Evolutionary conservation across 2,797 vertebrate genomes (phyloP).

Genomic region (Peromyscus nudipes): DNA sequence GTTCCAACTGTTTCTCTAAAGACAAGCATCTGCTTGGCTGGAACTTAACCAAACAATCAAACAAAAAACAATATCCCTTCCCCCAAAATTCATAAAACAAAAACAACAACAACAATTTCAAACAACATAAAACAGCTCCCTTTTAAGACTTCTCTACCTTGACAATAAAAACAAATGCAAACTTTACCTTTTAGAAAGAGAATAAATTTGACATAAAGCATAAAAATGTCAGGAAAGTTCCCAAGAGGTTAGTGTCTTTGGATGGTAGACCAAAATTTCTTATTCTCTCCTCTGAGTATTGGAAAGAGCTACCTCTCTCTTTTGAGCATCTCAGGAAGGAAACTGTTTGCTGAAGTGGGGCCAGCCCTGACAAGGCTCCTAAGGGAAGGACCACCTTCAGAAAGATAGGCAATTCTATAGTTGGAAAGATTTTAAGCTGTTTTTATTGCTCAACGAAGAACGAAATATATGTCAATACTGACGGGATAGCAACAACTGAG

Average conservation of each 20-base stretch:
- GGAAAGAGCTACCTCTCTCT: neutral
- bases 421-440: neutral
- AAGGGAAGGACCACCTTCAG: neutral
- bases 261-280: neutral
- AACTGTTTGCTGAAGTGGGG: neutral
- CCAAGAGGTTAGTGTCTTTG: neutral
- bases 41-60: neutral
- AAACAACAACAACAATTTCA: neutral
- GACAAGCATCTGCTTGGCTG: neutral
- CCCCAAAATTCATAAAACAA: neutral
- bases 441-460: slow-evolving; percentile 24
- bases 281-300: neutral
- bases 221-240: neutral
- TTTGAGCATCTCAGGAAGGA: neutral
- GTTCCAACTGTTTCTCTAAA: neutral
- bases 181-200: neutral
- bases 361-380: neutral
- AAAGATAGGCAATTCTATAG: neutral
- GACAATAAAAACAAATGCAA: slow-evolving; percentile 5
- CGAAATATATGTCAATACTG: neutral
- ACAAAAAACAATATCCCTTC: neutral
- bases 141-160: slow-evolving; percentile 34
- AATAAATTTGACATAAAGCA: slow-evolving; percentile 44
- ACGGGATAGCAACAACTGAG: neutral
- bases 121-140: neutral